A percentile compares a stretch with the other conserved stretches of the same genome.
phyloP scores from a whole-genome alignment of 37 sponge, comb jelly and placozoan genomes.

The Axinella damicornis region DNA sequence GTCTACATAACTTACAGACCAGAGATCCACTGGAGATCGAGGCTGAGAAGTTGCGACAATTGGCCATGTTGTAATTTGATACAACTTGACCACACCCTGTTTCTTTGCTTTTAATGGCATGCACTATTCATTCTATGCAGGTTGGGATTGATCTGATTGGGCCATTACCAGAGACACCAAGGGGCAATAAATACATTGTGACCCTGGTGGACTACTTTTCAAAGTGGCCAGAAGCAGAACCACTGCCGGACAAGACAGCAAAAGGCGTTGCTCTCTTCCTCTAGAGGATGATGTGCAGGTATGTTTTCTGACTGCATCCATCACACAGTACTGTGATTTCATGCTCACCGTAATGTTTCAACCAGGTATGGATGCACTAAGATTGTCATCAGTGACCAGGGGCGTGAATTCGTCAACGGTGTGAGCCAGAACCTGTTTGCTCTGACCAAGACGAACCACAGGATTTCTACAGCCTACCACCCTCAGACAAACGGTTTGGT shows the following conservation, averaged over 20 bases:
- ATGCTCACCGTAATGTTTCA: too few species aligned
- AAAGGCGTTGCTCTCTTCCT: slow-evolving; percentile 42
- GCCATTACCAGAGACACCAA: too few species aligned
- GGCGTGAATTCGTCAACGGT: slow-evolving; percentile 40
- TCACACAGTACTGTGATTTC: too few species aligned
- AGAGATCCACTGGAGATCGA: too few species aligned
- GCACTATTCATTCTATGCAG: too few species aligned
- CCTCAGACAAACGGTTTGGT: slow-evolving; percentile 53
- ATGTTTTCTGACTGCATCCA: too few species aligned
- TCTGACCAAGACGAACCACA: slow-evolving; percentile 27
- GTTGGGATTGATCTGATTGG: too few species aligned
- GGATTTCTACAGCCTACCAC: slow-evolving; percentile 45
- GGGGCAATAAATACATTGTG: slow-evolving; percentile 42
- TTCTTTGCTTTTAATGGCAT: slow-evolving; percentile 2
- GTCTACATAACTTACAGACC: too few species aligned
- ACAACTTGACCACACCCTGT: too few species aligned
- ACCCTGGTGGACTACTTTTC: slow-evolving; percentile 57
- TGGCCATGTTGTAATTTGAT: too few species aligned
- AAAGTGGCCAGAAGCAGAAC: slow-evolving; percentile 58
- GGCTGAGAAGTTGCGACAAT: too few species aligned
- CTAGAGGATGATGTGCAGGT: slow-evolving; percentile 41
- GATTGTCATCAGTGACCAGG: slow-evolving; percentile 34
- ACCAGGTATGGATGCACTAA: slow-evolving; percentile 22
- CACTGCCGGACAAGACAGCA: slow-evolving; percentile 25
- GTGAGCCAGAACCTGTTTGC: slow-evolving; percentile 28